Conservation (phyloP, 1,140 invertebrate species). For the Saxidomus purpurata region DNA sequence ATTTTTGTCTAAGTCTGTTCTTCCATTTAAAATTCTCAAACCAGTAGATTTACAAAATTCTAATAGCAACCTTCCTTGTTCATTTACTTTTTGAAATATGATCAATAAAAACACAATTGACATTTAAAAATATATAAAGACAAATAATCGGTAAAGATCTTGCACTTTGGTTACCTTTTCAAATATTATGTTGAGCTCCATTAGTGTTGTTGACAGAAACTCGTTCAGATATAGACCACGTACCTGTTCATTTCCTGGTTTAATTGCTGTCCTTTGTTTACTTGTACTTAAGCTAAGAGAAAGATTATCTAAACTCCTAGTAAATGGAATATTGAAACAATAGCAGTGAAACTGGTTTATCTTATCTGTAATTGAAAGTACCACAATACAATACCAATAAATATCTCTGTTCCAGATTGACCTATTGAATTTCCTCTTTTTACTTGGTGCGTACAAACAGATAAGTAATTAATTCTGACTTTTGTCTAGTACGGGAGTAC, state of each 20-base stretch:
- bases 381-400: neutral
- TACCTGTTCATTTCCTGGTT: neutral
- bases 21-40: too few species aligned
- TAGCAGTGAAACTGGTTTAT: neutral
- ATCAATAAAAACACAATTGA: too few species aligned
- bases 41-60: too few species aligned
- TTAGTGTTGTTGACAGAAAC: neutral
- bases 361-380: neutral
- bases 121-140: too few species aligned
- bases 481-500: too few species aligned
- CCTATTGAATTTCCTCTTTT: neutral
- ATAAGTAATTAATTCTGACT: neutral
- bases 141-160: too few species aligned
- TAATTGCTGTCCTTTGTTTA: neutral
- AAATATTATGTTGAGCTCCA: neutral
- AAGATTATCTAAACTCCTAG: neutral
- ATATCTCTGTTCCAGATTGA: neutral
- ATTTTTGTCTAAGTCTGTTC: too few species aligned
- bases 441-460: neutral
- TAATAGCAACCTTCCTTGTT: too few species aligned
- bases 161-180: too few species aligned
- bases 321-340: conserved; percentile 5
- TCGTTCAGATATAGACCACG: neutral
- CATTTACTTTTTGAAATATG: too few species aligned
- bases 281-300: neutral